Base-by-base conservation (phyloP, 2,797 vertebrate genomes). In the Hephaestus fuliginosus region DNA sequence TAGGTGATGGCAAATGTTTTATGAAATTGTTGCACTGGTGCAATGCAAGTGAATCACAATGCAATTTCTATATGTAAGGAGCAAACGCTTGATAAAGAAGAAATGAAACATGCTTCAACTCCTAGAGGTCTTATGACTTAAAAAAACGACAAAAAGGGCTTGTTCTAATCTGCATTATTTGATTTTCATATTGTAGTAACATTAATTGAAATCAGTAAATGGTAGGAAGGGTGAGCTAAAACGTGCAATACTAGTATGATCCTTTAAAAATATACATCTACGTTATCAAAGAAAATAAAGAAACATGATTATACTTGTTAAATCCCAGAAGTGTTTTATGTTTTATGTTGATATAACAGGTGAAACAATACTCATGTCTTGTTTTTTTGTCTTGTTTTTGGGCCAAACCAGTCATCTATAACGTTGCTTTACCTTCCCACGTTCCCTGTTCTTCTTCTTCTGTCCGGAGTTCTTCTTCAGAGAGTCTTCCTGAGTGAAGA, bases 371-470 rank as follows among this genome's bases (percentile, higher is more conserved):
- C 63, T 67, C 41, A n/a, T 77, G 51, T 9, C 49, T 25, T 28
- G 44, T 62, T 18, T 64, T 25, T 25, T 58, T 77, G 51, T 9
- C 49, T 25, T 30, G 44, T 62, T 18, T 64, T 33, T 33, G 53
- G 8, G 5, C 1, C 53, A 69, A 73, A 9, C 6, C 30, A 25
- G 9, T 58, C 33, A 56, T 18, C 5, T 30, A 70, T 11, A 36
- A 25, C 2, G 57, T 4, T 13, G 66, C 70, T 70, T 87, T 92
- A 96, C 95, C 96, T 96, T 96, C 62, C 89, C 95, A 58, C 91
- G 93, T 2, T 95, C 95, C 78, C 88, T 91, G 83, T 90, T 91
- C 86, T 91, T 95, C 89, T 90, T 96, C 89, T 92, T 96, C 22
- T 95, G 92, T 71, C 87, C 91, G 14, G 89, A 74, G 41, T 25